phyloP scores from a whole-genome alignment of 1,140 invertebrate genomes.

The Caenorhabditis inopinata region DNA sequence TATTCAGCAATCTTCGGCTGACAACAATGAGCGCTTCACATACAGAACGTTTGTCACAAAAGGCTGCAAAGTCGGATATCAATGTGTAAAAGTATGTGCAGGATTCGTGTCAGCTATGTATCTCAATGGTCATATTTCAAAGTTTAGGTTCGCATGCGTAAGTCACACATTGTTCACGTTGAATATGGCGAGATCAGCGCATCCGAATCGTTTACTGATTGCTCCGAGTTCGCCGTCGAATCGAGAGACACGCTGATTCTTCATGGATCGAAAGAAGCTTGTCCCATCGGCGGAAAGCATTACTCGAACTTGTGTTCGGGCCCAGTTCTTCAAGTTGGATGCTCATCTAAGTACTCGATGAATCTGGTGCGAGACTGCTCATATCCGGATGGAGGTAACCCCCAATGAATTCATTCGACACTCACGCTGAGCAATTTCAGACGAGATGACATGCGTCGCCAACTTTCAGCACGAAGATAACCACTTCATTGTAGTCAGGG shows the following conservation, averaged over 20 bases:
- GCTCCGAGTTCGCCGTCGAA: constrained; percentile 5
- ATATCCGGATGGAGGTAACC: background rate
- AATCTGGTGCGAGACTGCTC: background rate
- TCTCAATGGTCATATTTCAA: no score
- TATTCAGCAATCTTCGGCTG: background rate
- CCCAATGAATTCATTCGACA: no score
- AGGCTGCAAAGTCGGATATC: constrained; percentile 38
- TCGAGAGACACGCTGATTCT: constrained; percentile 21
- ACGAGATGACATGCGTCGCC: background rate
- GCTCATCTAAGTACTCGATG: constrained; percentile 1
- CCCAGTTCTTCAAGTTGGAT: constrained; percentile 7
- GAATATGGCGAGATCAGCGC: constrained; percentile 23
- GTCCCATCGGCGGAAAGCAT: constrained; percentile 2
- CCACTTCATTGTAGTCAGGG: background rate
- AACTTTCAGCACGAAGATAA: constrained; percentile 7
- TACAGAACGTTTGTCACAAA: constrained; percentile 16
- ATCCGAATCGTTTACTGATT: constrained; percentile 4
- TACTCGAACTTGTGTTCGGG: background rate
- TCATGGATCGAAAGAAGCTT: constrained; percentile 16
- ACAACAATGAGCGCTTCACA: background rate
- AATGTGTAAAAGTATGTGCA: constrained; percentile 17
- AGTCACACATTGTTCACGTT: constrained; percentile 15
- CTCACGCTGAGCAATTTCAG: background rate
- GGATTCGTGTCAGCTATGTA: background rate
- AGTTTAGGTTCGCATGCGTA: constrained; percentile 9